These are phyloP conservation scores for Alaudala cheleensis DNA, from an alignment of 2,113 vertebrate genomes.

Conservation along the genomic window DNA sequence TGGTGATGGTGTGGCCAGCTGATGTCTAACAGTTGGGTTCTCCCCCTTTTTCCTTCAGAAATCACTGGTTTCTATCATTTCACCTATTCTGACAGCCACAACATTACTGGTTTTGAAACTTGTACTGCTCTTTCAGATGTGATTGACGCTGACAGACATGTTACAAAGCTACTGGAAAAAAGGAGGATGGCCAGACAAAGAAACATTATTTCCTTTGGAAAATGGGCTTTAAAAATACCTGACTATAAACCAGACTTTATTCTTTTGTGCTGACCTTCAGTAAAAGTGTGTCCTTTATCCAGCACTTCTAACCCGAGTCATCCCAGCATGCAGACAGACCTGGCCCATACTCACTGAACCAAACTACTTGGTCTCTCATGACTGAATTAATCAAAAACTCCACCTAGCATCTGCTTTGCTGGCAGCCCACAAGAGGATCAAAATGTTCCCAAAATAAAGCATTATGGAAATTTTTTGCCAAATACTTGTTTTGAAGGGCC, in stretches of 20 bases:
- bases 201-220: background rate
- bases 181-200: background rate
- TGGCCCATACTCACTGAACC: background rate
- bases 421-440: background rate
- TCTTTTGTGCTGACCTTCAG: background rate
- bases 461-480: constrained; percentile 10
- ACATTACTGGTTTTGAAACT: background rate
- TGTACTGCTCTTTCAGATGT: background rate
- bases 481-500: constrained; percentile 14
- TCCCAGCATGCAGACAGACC: background rate
- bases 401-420: constrained; percentile 32
- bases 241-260: background rate
- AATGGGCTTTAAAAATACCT: background rate
- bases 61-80: background rate
- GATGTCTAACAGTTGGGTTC: background rate
- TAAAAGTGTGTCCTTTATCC: background rate
- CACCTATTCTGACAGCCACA: background rate
- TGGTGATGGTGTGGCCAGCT: background rate
- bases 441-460: constrained; percentile 27
- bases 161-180: background rate
- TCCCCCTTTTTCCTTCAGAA: background rate
- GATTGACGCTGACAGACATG: background rate
- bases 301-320: background rate
- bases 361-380: background rate
- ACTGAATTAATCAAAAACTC: constrained; percentile 17